Percentiles rank a stretch among this genome's conserved stretches.
phyloP scores from a whole-genome alignment of 2,113 vertebrate genomes.

The Circaetus gallicus region DNA sequence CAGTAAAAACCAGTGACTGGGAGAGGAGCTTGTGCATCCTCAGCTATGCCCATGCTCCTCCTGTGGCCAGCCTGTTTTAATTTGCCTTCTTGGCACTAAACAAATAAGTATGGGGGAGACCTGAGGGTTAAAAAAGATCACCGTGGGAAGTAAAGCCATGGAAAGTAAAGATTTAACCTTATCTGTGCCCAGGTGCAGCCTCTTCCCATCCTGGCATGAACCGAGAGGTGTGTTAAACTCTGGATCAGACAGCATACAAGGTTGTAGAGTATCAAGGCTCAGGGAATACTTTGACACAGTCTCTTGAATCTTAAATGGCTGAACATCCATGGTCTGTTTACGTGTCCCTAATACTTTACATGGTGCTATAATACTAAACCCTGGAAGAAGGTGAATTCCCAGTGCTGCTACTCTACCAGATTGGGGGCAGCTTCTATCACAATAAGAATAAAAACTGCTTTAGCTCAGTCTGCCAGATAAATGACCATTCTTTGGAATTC shows the following conservation, averaged over 20 bases:
- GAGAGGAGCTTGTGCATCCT: background rate
- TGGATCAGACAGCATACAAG: background rate
- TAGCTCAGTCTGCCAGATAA: background rate
- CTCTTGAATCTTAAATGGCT: background rate
- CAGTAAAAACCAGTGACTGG: background rate
- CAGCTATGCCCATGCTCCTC: background rate
- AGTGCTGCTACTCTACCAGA: background rate
- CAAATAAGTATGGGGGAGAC: background rate
- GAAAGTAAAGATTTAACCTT: background rate
- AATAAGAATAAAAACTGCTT: background rate
- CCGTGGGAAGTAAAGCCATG: background rate
- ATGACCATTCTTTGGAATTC: background rate
- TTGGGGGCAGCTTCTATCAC: background rate
- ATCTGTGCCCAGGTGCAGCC: background rate
- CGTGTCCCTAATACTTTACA: background rate
- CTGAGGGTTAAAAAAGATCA: background rate
- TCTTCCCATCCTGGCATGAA: background rate
- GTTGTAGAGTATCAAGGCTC: background rate
- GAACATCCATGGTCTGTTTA: background rate
- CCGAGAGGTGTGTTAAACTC: background rate
- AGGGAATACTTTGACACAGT: background rate
- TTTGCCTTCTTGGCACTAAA: background rate
- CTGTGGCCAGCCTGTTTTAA: background rate
- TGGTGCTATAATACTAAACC: background rate
- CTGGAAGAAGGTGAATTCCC: background rate